Evolutionary conservation across 2,113 vertebrate genomes (phyloP), one percentile per base, ranked within the genome.

Genomic region (Colius striatus): DNA sequence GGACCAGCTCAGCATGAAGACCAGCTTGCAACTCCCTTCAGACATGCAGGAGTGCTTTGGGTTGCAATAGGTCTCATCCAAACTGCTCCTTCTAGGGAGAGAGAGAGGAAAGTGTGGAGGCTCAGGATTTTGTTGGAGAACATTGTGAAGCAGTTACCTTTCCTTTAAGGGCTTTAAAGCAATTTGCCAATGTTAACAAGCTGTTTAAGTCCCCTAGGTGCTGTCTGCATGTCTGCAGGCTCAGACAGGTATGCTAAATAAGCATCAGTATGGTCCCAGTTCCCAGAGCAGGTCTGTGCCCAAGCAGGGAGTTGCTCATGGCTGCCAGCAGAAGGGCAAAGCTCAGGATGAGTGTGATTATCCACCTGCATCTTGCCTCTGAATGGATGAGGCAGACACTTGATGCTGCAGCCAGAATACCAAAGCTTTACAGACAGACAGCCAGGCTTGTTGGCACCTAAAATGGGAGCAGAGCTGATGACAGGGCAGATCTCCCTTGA

Each of bases 371-470:
- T 16, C 71, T 16, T 8, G 9, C 6, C 6, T 14, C 17, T 29
- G 53, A 47, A 27, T 0, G 50, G 23, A 20, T 7, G 53, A 19
- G 53, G 16, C 60, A 61, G 14, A 6, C 13, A 0, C 2, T 65
- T 16, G 38, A 41, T 41, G 38, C 38, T 41, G 38, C 38, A 41
- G 38, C 38, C 38, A 41, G 38, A 41, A 41, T 41, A 41, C 38
- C 38, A 41, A 41, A 41, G 38, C 38, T 41, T 41, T 41, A 41
- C 38, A 41, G 38, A 41, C 38, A 41, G 38, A 41, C 12, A 41
- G 38, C 38, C 38, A 41, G 38, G 38, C 38, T 41, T 41, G 38
- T 41, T 41, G 38, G 38, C 38, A 41, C 38, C 38, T 41, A 41
- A 41, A 41, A 41, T 41, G 38, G 12, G 38, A 41, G 38, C 38